Evolutionary conservation across 2,888 invertebrate genomes (phyloP), one percentile per base, ranked within the genome.

Genomic region (Tortrix viridana): DNA sequence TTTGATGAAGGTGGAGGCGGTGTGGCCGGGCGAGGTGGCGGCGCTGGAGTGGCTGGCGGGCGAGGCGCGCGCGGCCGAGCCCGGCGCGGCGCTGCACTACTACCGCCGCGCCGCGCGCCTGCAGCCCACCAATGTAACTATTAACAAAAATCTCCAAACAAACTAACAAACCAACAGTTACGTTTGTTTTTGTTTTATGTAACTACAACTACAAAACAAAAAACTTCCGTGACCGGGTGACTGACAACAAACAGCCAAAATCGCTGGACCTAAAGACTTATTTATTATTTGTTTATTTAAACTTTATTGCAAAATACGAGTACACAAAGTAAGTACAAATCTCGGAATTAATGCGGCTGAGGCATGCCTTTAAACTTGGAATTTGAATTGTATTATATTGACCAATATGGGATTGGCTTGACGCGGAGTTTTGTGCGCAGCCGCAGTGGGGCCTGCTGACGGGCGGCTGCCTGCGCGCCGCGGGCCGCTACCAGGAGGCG

Each of bases 401-500:
- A 16, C 44, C 14, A 44, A n/a, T 12, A n/a, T 38, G 37, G n/a
- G 32, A 9, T 12, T 3, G 32, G 32, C 12, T 3, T 32, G 12
- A 32, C 32, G 32, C 32, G 7, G 3, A 12, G 3, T 32, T 9
- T 32, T 26, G 14, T 38, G 12, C 38, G 2, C 44, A 97, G 91
- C 95, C 96, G 2, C 95, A 96, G 80, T 97, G 97, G 97, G 95
- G 95, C 65, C 89, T 97, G 68, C 93, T 96, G 83, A 95, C 96
- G 73, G 97, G 97, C 26, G 95, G 95, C 2, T 97, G 96, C 81
- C 93, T 96, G 72, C 93, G 97, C 56, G 93, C 96, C 61, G 94
- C 94, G 71, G 97, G 97, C 1, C 96, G 96, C 76, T 97, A 97
- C 81, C 96, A 96, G 71, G 95, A 96, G 74, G 97, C 98, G 7